phyloP scores from a whole-genome alignment of 2,113 vertebrate genomes.

The Spizaetus ornatus region DNA sequence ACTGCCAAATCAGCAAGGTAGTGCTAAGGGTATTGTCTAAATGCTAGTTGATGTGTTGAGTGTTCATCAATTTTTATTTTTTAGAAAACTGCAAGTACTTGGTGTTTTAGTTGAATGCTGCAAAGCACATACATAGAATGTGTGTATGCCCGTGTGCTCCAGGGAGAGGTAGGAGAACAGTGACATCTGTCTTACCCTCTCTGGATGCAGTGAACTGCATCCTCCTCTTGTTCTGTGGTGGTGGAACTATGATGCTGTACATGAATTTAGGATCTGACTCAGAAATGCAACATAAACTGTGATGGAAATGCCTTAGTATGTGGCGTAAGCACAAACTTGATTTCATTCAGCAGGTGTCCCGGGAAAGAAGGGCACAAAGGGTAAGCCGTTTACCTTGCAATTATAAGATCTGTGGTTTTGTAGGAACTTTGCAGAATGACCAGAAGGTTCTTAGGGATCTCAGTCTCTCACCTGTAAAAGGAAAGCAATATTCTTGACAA shows the following conservation, averaged over 20 bases:
- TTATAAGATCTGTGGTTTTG: not conserved
- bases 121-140: not conserved
- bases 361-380: not conserved
- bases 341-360: not conserved
- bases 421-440: not conserved
- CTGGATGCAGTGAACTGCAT: not conserved
- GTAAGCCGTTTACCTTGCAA: not conserved
- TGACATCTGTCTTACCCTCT: not conserved
- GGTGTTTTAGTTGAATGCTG: not conserved
- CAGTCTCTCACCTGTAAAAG: not conserved
- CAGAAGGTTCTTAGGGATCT: not conserved
- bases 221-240: not conserved
- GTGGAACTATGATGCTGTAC: not conserved
- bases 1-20: not conserved
- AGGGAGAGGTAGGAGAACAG: not conserved
- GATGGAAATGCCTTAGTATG: not conserved
- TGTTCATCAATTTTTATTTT: not conserved
- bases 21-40: not conserved
- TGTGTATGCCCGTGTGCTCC: accelerated
- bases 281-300: not conserved
- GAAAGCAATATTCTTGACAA: not conserved
- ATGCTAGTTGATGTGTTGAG: not conserved
- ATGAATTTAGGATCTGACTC: not conserved
- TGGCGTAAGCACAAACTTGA: not conserved
- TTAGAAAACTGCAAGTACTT: not conserved